Evolutionary conservation across 2,797 vertebrate genomes (phyloP).

Genomic region (Galagoides demidoff): DNA sequence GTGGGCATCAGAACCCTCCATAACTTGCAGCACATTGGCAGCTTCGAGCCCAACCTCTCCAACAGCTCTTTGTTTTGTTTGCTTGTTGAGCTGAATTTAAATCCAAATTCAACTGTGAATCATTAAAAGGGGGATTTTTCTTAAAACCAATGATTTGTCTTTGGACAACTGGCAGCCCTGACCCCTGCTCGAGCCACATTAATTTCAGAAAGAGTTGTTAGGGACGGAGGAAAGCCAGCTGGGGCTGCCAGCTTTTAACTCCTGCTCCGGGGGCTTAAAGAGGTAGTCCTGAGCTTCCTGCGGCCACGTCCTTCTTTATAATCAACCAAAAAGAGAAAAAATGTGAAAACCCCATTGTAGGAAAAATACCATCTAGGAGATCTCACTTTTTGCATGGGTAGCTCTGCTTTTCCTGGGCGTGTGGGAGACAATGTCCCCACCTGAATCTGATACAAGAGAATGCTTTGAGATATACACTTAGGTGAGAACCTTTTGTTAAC

Average conservation of each 20-base stretch:
- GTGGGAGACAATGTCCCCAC: conserved; percentile 14
- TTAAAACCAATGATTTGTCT: conserved; percentile 74
- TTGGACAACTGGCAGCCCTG: conserved; percentile 72
- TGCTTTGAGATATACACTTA: conserved; percentile 56
- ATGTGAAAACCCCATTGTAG: conserved; percentile 38
- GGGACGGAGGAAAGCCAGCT: conserved; percentile 59
- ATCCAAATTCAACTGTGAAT: conserved; percentile 77
- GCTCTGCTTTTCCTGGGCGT: neutral
- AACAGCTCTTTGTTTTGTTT: conserved; percentile 76
- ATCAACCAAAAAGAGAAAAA: conserved; percentile 62
- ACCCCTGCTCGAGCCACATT: conserved; percentile 60
- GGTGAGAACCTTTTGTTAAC: conserved; percentile 74
- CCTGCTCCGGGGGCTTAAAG: conserved; percentile 45
- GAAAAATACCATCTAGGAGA: conserved; percentile 46
- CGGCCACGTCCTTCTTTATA: conserved; percentile 63
- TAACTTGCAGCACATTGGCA: conserved; percentile 71
- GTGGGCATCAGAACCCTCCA: conserved; percentile 45
- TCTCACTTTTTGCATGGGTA: conserved; percentile 25
- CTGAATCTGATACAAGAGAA: conserved; percentile 19
- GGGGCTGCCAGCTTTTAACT: conserved; percentile 69
- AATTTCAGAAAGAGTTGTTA: conserved; percentile 66
- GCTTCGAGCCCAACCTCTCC: conserved; percentile 73
- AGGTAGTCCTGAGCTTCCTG: conserved; percentile 45
- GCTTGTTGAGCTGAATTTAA: conserved; percentile 77
- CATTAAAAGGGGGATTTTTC: conserved; percentile 72